A percentile compares a stretch with the other conserved stretches of the same genome.
phyloP scores from a whole-genome alignment of 2,113 vertebrate species.

The Oreochromis spilurus region DNA sequence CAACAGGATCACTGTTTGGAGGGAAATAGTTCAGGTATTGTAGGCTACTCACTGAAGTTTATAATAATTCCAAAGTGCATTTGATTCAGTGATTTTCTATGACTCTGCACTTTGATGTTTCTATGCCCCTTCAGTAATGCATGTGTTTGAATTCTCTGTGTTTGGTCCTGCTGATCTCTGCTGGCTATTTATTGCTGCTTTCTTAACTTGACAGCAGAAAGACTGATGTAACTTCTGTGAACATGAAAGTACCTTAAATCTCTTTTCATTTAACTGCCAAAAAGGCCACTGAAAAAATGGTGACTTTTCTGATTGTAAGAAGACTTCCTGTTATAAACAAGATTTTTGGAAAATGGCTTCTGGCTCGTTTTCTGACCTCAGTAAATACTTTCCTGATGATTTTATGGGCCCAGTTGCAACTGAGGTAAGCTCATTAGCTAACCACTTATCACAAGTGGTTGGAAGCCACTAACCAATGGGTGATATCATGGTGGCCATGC shows the following conservation, averaged over 20 bases:
- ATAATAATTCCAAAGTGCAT: neutral
- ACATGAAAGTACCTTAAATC: neutral
- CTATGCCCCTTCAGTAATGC: neutral
- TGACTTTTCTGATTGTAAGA: neutral
- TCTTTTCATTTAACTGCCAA: neutral
- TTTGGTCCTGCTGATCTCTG: slow-evolving; percentile 9
- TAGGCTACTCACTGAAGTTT: neutral
- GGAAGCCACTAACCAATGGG: neutral
- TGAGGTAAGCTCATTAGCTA: neutral
- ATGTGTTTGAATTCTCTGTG: neutral
- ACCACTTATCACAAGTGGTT: no score
- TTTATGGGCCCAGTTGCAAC: neutral
- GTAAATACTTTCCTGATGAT: neutral
- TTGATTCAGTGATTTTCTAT: neutral
- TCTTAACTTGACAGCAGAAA: neutral
- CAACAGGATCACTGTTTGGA: neutral
- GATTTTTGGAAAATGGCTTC: neutral
- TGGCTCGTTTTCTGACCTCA: neutral
- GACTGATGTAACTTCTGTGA: neutral
- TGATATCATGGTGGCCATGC: neutral
- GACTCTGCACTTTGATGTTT: neutral
- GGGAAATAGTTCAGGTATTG: neutral
- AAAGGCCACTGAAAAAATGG: neutral
- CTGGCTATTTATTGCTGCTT: neutral
- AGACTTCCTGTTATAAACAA: neutral